Base-by-base conservation (phyloP, 2,113 vertebrate genomes). In the Polypterus bichir region DNA sequence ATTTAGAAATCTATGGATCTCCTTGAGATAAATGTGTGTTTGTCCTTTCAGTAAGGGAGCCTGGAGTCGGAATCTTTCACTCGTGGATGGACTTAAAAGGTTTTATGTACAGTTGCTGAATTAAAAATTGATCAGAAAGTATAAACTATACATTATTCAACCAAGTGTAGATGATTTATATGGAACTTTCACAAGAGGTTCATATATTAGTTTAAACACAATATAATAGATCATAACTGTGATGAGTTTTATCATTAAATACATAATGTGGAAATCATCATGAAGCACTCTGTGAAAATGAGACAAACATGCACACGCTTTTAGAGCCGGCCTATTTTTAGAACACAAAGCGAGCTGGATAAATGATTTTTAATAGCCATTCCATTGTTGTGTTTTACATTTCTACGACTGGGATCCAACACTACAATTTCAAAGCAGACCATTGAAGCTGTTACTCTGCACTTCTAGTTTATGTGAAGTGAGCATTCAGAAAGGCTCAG, bases 201-300 rank as follows among this genome's bases (percentile, higher is more conserved):
- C 11, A 53, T 54, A 62, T 62, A 62, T 62, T 54, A 62, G 61
- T 10, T 46, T 54, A 62, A 53, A 62, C 49, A 62, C 53, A 62
- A 7, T 11, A 3, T 58, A 44, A 58, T 58, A 45, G 1, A 45
- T 45, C 44, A 8, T 58, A 52, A 49, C 49, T 9, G 46, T 53
- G 47, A 49, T 46, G 5, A 59, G 45, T 45, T 62, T 62, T 59
- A 55, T 27, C 44, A 49, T 52, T 59, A 53, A 48, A 49, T n/a
- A 27, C 27, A 27, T 27, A 27, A 58, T 62, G 65, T 27, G 48
- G 62, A 54, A 54, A 46, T 61, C 59, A 54, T 46, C n/a, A 55
- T 64, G 52, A 64, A 68, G 59, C 52, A 54, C 57, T 64, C 44
- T 64, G 48, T 59, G 8, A 45, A 57, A 61, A 58, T 53, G 46